A percentile compares a stretch with the other conserved stretches of the same genome.
These are phyloP conservation scores for Brachystomella parvula DNA, from an alignment of 1,140 invertebrate species.

Conservation along the genomic window DNA sequence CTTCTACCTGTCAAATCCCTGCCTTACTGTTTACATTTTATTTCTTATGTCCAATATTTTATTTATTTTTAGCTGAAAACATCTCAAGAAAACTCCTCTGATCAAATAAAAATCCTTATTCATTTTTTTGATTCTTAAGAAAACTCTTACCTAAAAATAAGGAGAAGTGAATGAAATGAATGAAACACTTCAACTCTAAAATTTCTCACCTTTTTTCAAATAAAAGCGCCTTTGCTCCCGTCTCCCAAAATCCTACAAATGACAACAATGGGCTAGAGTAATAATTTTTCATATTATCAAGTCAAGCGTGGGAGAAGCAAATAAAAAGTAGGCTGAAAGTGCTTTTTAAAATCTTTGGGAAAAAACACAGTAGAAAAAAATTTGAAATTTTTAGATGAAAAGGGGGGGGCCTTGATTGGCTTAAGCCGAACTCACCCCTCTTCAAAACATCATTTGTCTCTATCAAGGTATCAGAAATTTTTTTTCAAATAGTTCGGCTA, in stretches of 20 bases:
- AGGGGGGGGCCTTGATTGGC: background rate
- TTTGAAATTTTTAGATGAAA: background rate
- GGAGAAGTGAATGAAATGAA: background rate
- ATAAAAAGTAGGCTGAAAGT: background rate
- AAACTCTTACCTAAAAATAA: background rate
- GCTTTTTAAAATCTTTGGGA: background rate
- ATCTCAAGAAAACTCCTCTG: background rate
- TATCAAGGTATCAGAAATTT: no score
- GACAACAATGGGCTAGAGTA: background rate
- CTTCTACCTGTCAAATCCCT: constrained; percentile 6
- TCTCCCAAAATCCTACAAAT: constrained; percentile 1
- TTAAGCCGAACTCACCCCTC: background rate
- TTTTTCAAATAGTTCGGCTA: background rate
- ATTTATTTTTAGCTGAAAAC: background rate
- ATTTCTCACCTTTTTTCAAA: background rate
- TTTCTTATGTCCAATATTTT: background rate
- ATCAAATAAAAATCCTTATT: background rate
- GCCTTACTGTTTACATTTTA: constrained; percentile 6
- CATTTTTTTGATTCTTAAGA: background rate
- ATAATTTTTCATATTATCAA: background rate
- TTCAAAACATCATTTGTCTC: background rate
- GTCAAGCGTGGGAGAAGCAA: background rate
- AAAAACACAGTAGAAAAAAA: background rate
- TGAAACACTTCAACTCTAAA: background rate
- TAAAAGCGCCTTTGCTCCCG: no score